A percentile compares a stretch with the other conserved stretches of the same genome.
These are phyloP conservation scores for Sphenodon punctatus DNA, from an alignment of 2,797 vertebrate genomes.

Conservation along the genomic window DNA sequence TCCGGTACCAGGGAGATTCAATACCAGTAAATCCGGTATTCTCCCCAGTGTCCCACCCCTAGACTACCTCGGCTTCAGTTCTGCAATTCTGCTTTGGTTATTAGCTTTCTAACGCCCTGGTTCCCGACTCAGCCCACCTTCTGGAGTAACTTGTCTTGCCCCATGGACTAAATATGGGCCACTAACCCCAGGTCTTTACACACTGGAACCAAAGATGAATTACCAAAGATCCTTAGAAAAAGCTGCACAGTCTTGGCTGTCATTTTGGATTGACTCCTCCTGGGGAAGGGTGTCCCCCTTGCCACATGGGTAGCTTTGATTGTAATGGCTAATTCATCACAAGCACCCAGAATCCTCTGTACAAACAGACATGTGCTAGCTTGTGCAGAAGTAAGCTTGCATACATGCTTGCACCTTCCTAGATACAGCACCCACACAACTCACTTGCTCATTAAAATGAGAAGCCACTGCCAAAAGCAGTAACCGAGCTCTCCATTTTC, in stretches of 20 bases:
- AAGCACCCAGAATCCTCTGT: background rate
- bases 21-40: no score
- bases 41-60: no score
- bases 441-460: background rate
- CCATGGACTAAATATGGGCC: no score
- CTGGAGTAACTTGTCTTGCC: no score
- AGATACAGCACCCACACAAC: background rate
- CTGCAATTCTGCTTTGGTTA: no score
- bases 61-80: no score
- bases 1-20: no score
- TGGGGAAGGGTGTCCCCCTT: background rate
- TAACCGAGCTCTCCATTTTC: background rate
- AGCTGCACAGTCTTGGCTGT: no score
- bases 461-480: background rate
- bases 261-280: background rate
- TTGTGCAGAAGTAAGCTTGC: background rate
- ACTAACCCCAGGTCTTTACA: no score
- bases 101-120: no score
- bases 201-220: background rate
- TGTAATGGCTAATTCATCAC: background rate
- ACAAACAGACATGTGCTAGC: background rate
- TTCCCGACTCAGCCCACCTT: no score
- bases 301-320: background rate
- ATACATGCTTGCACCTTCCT: background rate
- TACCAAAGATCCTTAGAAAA: background rate